Evolutionary conservation across 2,113 vertebrate genomes (phyloP).

Genomic region (Nothoprocta perdicaria): DNA sequence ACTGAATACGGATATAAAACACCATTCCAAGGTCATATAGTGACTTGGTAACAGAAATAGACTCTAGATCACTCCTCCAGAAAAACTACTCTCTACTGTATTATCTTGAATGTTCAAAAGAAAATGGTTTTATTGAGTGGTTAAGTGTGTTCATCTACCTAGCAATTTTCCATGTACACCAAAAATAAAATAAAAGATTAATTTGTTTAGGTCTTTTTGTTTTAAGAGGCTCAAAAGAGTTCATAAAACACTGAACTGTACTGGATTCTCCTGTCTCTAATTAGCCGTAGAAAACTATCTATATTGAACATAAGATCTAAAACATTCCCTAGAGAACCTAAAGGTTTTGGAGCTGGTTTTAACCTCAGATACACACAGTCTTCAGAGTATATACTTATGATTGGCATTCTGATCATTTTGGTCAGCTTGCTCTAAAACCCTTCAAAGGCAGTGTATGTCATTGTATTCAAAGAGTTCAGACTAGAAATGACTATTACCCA

Average conservation of each 20-base stretch:
- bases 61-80: neutral
- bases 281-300: constrained; percentile 60
- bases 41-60: neutral
- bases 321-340: constrained; percentile 50
- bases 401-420: constrained; percentile 29
- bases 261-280: constrained; percentile 66
- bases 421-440: constrained; percentile 19
- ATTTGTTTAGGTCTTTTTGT: constrained; percentile 40
- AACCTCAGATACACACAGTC: neutral
- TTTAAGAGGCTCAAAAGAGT: constrained; percentile 67
- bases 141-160: constrained; percentile 24
- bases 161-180: constrained; percentile 39
- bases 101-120: neutral
- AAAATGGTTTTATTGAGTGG: neutral
- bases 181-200: constrained; percentile 10
- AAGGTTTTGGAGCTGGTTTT: constrained; percentile 19
- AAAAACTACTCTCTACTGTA: neutral
- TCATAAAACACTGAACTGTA: constrained; percentile 56
- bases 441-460: constrained; percentile 21
- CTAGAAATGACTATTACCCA: neutral
- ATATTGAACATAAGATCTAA: constrained; percentile 57
- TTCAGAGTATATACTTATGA: constrained; percentile 19
- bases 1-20: neutral
- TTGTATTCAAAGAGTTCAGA: neutral
- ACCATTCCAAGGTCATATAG: neutral